These are phyloP conservation scores for Periplaneta americana DNA, from an alignment of 1,140 invertebrate genomes.

Conservation along the genomic window DNA sequence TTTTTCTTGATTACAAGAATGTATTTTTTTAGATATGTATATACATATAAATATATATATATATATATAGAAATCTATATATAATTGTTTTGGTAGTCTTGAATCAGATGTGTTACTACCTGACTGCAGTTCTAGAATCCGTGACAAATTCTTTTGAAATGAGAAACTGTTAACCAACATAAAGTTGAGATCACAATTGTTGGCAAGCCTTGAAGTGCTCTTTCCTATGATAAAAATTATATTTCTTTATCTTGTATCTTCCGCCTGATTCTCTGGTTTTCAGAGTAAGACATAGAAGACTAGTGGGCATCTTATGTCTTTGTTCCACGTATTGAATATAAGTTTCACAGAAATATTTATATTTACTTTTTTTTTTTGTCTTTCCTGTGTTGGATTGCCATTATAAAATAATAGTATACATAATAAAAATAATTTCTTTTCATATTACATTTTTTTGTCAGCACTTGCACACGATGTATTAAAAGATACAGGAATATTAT, in stretches of 20 bases:
- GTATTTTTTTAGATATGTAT: slow-evolving; percentile 20
- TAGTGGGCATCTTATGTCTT: not conserved
- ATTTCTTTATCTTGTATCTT: not conserved
- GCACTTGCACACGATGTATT: not conserved
- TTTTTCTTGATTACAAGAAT: slow-evolving; percentile 19
- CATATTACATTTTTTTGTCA: not conserved
- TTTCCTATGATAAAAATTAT: not conserved
- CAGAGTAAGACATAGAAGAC: not conserved
- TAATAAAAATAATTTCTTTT: not conserved
- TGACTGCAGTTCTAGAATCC: not conserved
- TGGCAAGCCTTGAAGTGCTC: not conserved
- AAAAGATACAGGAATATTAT: not conserved
- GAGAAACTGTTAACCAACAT: not conserved
- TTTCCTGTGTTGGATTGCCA: not conserved
- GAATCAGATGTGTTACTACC: not conserved
- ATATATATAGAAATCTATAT: slow-evolving; percentile 13
- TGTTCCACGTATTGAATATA: not conserved
- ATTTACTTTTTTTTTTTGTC: not conserved
- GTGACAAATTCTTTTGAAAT: not conserved
- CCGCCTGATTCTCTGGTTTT: not conserved
- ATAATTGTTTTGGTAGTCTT: not conserved
- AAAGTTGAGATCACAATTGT: not conserved
- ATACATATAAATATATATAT: slow-evolving; percentile 5
- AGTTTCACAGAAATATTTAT: not conserved
- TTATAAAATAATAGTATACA: not conserved